Base-by-base conservation (phyloP, 2,888 invertebrate species). In the Priocnemis perturbator region DNA sequence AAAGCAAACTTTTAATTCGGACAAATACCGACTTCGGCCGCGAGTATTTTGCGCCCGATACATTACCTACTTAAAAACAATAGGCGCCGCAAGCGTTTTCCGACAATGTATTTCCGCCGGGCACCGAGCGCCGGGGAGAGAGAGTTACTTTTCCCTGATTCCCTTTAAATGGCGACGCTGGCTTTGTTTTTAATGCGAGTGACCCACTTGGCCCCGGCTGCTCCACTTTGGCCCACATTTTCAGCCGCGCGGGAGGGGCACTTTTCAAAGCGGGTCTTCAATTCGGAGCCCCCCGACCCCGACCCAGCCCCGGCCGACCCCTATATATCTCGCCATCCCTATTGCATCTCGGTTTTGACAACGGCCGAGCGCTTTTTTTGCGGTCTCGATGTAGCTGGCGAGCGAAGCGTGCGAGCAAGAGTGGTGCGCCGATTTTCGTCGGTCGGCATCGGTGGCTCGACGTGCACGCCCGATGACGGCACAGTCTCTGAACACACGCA, bases 141-240 rank as follows among this genome's bases (percentile, higher is more conserved):
- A 71, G 64, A 67, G 76, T 76, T 78, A 80, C 80, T 78, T 73
- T 78, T 72, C 72, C 37, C 73, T 76, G 81, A 80, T 79, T 80
- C 78, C 68, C 71, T 74, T 78, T 78, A 80, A 79, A 80, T 74
- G 69, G 81, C 73, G 73, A 69, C 78, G 69, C 74, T 73, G 76
- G 81, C 81, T 79, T 80, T 79, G 79, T 79, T 79, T 80, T 79
- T 80, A 78, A 78, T 80, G 76, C 78, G 80, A 80, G 73, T 76
- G 79, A 79, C 79, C 79, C 76, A 79, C 76, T 79, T 79, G 80
- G 80, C 78, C 74, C 69, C 61, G 37, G 37, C 14, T 69, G 78
- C 62, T 69, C 80, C 76, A 80, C 62, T 80, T 77, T 73, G 62
- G 57, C 48, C 66, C 70, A 56, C 71, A 60, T 75, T 37, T 67